These are phyloP conservation scores for Philopotamus ludificatus DNA, from an alignment of 1,140 invertebrate genomes.

Conservation along the genomic window DNA sequence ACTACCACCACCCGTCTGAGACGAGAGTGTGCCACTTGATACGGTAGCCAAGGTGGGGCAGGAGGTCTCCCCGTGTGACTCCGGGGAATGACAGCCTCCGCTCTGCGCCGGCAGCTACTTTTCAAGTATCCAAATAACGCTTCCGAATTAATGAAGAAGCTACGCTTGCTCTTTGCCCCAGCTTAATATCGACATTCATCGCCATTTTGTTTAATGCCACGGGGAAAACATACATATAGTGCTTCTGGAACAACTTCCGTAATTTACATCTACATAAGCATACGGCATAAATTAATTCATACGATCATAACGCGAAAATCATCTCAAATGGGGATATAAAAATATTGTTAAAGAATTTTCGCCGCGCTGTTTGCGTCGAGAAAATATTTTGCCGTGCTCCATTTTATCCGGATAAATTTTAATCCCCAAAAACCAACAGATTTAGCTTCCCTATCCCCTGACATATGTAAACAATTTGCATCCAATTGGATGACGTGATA, in stretches of 20 bases:
- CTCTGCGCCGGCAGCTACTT: not conserved
- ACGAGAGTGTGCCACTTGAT: conserved; percentile 23
- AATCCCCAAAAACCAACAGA: conserved; percentile 10
- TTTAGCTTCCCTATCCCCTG: not conserved
- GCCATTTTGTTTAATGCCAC: conserved; percentile 10
- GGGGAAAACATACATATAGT: too few relatives aligned
- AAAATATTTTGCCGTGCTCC: too few relatives aligned
- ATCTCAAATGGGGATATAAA: too few relatives aligned
- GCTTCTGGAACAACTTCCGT: too few relatives aligned
- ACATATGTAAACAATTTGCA: conserved; percentile 11
- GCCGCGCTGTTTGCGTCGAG: not conserved
- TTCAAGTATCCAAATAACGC: conserved; percentile 29
- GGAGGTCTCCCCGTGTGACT: not conserved
- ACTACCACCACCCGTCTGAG: too few relatives aligned
- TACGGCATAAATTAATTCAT: too few relatives aligned
- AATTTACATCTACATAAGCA: too few relatives aligned
- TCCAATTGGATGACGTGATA: conserved; percentile 10
- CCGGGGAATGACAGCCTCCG: conserved; percentile 8
- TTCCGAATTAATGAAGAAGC: conserved; percentile 31
- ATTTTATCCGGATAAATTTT: not conserved
- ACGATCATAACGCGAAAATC: too few relatives aligned
- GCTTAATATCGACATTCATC: conserved; percentile 28
- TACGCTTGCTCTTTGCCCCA: conserved; percentile 25
- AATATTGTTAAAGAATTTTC: too few relatives aligned
- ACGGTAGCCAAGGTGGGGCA: conserved; percentile 6